These are phyloP conservation scores for Prionace glauca DNA, from an alignment of 2,797 vertebrate genomes.

Conservation along the genomic window DNA sequence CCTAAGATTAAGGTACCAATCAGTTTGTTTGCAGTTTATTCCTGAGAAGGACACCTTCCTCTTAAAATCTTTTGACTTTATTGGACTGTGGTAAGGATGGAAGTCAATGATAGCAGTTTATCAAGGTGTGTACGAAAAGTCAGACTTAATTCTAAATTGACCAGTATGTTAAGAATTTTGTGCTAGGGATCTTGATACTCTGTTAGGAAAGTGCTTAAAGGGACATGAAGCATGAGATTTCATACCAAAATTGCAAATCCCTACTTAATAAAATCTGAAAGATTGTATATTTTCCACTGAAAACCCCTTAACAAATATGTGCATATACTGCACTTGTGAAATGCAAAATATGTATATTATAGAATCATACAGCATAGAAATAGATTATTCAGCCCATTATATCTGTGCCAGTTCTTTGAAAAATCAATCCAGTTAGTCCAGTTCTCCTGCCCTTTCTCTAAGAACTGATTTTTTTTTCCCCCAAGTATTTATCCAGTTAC, in stretches of 20 bases:
- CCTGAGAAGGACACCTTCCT: slow-evolving; percentile 22
- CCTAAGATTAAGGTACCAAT: slow-evolving; percentile 33
- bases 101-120: slow-evolving; percentile 28
- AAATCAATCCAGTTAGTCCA: not conserved
- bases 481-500: not conserved
- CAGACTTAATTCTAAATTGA: not conserved
- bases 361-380: not conserved
- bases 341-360: too few species aligned
- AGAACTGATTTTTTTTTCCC: not conserved
- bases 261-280: not conserved
- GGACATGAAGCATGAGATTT: not conserved
- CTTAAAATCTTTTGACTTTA: slow-evolving; percentile 9
- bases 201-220: not conserved
- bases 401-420: not conserved
- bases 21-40: slow-evolving; percentile 28
- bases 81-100: slow-evolving; percentile 21
- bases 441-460: not conserved
- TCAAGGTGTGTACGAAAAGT: not conserved
- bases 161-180: not conserved
- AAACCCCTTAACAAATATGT: not conserved
- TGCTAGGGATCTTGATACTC: not conserved
- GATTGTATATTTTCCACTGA: not conserved
- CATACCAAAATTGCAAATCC: not conserved
- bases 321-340: not conserved
- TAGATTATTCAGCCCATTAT: not conserved